Evolutionary conservation across 2,797 vertebrate species (phyloP).

Genomic region (Oryzias dopingdopingensis): DNA sequence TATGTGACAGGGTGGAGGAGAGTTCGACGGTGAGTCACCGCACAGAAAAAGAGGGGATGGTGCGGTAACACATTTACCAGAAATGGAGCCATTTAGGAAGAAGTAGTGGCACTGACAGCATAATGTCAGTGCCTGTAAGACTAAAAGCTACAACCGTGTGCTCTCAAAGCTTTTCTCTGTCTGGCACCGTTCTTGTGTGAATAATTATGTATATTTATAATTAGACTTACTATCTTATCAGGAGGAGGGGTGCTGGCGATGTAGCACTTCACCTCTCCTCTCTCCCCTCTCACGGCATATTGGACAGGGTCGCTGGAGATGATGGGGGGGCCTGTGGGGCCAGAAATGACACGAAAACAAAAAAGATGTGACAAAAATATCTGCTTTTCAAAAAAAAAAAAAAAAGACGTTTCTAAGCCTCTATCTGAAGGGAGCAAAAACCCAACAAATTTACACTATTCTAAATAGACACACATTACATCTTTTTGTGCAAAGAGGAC

Average conservation of each 20-base stretch:
- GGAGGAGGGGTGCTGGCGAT: conserved; percentile 92
- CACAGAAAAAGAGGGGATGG: conserved; percentile 37
- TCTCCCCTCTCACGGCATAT: conserved; percentile 85
- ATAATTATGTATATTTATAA: not conserved
- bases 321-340: conserved; percentile 85
- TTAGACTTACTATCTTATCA: conserved; percentile 93
- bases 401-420: too few relatives aligned
- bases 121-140: conserved; percentile 29
- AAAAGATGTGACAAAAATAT: not conserved
- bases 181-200: conserved; percentile 11
- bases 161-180: conserved; percentile 42
- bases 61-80: conserved; percentile 44
- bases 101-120: conserved; percentile 27
- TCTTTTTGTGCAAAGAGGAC: not conserved
- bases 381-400: too few relatives aligned
- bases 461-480: too few relatives aligned
- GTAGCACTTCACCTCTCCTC: conserved; percentile 92
- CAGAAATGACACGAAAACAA: not conserved
- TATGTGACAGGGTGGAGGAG: conserved; percentile 51
- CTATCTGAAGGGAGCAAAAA: too few relatives aligned
- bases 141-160: conserved; percentile 31
- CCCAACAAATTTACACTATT: too few relatives aligned
- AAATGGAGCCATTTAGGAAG: conserved; percentile 28
- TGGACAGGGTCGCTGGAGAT: conserved; percentile 93
- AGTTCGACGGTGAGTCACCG: conserved; percentile 54